Evolutionary conservation across 1,140 invertebrate genomes (phyloP), one percentile per base, ranked within the genome.

Genomic region (Rhizoglyphus robini): DNA sequence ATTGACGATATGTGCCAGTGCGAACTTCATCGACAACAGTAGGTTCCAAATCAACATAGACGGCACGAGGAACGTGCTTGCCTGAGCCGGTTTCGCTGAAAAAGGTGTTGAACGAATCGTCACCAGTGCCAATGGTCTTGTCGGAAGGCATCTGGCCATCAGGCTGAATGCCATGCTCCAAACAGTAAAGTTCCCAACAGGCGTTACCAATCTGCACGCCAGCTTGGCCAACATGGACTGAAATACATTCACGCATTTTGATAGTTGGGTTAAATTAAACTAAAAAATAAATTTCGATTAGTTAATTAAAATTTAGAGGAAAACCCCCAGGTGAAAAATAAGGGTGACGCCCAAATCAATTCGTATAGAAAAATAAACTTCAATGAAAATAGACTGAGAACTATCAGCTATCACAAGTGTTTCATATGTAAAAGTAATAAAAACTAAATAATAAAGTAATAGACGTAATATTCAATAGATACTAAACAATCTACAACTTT

Each of bases 121-220:
- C 85, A 46, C 84, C 83, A 18, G 82, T 82, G 15, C 76, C 74
- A 63, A 76, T 67, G 20, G 71, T 71, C 46, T 73, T 74, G 58
- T 74, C 73, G 11, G 68, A 69, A 11, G 73, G 73, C 73, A 74
- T 74, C 46, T 74, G 72, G 11, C 73, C 73, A 30, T 73, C 71
- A 25, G 72, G 72, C 59, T 68, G 65, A 61, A 67, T 68, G 30
- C 88, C 87, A 78, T 90, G 88, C 75, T 90, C 88, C 70, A 91
- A 76, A 74, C 88, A 91, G 78, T 90, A 91, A 63, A 92, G 79
- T 74, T 92, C 88, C 81, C 82, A 83, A 71, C 81, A 83, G 49
- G 82, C 86, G 74, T 90, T 90, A 68, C 88, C 89, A 73, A 91
- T 89, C 77, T 92, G 88, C 2, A 89, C 87, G 48, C 88, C 88